Base-by-base conservation (phyloP, 2,888 invertebrate species). In the Brachyopa scutellaris region DNA sequence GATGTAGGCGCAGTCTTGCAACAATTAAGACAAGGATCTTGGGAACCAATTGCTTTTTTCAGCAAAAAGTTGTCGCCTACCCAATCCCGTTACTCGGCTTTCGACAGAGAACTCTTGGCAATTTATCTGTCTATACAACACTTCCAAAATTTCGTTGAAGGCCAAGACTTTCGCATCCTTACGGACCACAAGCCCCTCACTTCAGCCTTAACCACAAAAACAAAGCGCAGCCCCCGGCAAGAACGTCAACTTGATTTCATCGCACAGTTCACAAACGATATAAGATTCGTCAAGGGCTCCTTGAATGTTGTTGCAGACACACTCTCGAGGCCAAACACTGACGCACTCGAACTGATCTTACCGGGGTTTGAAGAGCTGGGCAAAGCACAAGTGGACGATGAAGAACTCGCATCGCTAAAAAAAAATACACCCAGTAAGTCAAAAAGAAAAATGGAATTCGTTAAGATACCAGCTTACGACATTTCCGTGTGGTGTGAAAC, bases 201-300 rank as follows among this genome's bases (percentile, higher is more conserved):
- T n/a, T n/a, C n/a, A n/a, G 88, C 88, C 0, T 86, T 89, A 51
- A n/a, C 45, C 6, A 67, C 85, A 55, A 85, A 85, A 8, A 33
- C 80, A 1, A 86, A 86, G 2, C 86, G 86, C 1, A 87, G 88
- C 1, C 89, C 88, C 0, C 53, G 88, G 6, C 88, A 89, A 61
- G 84, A 85, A 7, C 73, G 88, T 0, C 86, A 89, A 5, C 79
- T 90, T 0, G 87, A 88, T 51, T 87, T 80, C 17, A 88, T 84
- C 11, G 26, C 74, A 4, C 69, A 80, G 29, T 74, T 80, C 29
- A 61, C 69, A 0, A 69, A 13, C 42, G 55, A 42, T 23, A 64
- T 70, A 0, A 55, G 62, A 26, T 47, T 23, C 7, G 13, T 67
- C 19, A 59, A 70, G 19, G 55, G 33, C 1, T 42, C 67, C 1